Conservation (phyloP, 2,888 invertebrate species). For the Megastigmus dorsalis region DNA sequence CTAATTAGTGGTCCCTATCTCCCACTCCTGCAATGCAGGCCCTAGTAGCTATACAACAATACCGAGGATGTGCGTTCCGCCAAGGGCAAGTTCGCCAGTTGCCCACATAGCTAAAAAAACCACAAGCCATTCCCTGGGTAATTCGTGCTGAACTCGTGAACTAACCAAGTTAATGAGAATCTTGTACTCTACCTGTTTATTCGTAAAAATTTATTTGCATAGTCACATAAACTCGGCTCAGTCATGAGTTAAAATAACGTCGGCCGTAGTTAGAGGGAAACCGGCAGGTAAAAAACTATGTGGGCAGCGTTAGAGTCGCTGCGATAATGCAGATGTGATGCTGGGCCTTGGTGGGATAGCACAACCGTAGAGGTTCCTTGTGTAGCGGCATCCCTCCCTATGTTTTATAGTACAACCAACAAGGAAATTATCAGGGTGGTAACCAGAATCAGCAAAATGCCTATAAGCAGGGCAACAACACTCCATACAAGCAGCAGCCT, state of each 20-base stretch:
- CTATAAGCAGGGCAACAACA: conserved; percentile 60
- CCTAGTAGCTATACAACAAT: conserved; percentile 74
- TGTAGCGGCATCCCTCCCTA: conserved; percentile 74
- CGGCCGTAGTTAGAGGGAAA: conserved; percentile 62
- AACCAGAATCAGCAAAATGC: conserved; percentile 62
- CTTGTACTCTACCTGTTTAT: conserved; percentile 11
- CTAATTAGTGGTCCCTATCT: conserved; percentile 71
- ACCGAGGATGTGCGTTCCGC: conserved; percentile 74
- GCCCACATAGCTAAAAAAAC: conserved; percentile 71
- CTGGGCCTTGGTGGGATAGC: conserved; percentile 74
- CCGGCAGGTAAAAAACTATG: conserved; percentile 68
- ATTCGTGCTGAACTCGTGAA: conserved; percentile 65
- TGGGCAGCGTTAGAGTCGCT: conserved; percentile 69
- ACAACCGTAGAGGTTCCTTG: conserved; percentile 75
- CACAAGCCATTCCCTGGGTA: conserved; percentile 65
- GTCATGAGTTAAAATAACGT: conserved; percentile 64
- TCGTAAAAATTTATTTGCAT: conserved; percentile 27
- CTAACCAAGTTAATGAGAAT: conserved; percentile 59
- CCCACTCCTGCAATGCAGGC: conserved; percentile 73
- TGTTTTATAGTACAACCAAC: conserved; percentile 72
- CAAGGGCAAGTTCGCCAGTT: conserved; percentile 74
- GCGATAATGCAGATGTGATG: conserved; percentile 67
- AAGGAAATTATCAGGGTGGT: conserved; percentile 65
- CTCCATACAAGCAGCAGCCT: conserved; percentile 59
- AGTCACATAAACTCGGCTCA: conserved; percentile 58